A percentile compares a stretch with the other conserved stretches of the same genome.
Conservation (phyloP, 2,888 invertebrate species). For the Troides oblongomaculatus region DNA sequence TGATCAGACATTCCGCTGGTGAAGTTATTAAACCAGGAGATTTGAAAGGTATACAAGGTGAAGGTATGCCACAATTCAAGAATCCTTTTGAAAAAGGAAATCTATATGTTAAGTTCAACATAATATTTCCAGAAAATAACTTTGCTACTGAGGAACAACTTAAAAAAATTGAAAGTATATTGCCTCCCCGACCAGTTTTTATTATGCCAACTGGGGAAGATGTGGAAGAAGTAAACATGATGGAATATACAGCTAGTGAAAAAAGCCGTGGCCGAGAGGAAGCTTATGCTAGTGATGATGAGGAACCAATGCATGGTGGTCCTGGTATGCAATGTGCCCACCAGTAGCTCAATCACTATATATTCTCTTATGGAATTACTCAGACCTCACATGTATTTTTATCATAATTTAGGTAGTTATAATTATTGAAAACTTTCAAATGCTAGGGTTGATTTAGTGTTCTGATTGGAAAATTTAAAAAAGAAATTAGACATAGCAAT, state of each 20-base stretch:
- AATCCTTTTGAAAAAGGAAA: slow-evolving; percentile 93
- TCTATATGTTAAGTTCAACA: slow-evolving; percentile 91
- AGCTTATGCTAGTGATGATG: slow-evolving; percentile 86
- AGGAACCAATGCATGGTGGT: slow-evolving; percentile 78
- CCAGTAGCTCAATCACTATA: slow-evolving; percentile 81
- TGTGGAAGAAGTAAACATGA: slow-evolving; percentile 92
- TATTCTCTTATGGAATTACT: slow-evolving; percentile 52
- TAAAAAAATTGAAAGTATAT: slow-evolving; percentile 84
- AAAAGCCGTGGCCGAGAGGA: slow-evolving; percentile 80
- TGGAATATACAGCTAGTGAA: slow-evolving; percentile 85
- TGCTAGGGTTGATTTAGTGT: slow-evolving; percentile 41
- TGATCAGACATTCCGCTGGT: slow-evolving; percentile 88
- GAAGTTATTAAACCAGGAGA: slow-evolving; percentile 91
- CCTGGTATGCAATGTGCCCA: slow-evolving; percentile 89
- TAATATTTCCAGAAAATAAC: slow-evolving; percentile 90
- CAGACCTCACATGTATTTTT: slow-evolving; percentile 70
- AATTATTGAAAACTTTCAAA: slow-evolving; percentile 46
- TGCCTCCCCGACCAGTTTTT: slow-evolving; percentile 86
- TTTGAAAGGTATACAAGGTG: slow-evolving; percentile 87
- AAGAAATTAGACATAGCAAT: slow-evolving; percentile 10
- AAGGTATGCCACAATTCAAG: slow-evolving; percentile 94
- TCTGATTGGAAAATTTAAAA: slow-evolving; percentile 15
- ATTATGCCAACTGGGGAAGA: slow-evolving; percentile 88
- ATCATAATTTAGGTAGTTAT: slow-evolving; percentile 58
- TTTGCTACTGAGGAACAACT: slow-evolving; percentile 85